Percentiles rank a stretch among this genome's conserved stretches.
These are phyloP conservation scores for Epinephelus coioides DNA, from an alignment of 2,797 vertebrate genomes.

Conservation along the genomic window DNA sequence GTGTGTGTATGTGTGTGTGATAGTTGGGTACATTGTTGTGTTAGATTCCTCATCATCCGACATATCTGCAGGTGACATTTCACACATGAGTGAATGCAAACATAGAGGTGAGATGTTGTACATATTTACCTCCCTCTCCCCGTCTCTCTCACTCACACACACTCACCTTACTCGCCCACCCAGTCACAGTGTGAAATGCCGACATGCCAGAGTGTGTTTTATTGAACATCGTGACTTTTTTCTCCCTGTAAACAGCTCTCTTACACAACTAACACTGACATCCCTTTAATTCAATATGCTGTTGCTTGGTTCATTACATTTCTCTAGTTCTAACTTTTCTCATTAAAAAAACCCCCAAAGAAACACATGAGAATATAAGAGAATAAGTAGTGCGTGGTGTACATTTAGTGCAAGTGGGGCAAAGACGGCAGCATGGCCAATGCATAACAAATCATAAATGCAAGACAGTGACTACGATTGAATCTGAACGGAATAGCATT, in stretches of 20 bases:
- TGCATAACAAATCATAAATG: no score
- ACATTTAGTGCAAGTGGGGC: no score
- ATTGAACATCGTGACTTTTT: background rate
- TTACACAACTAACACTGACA: background rate
- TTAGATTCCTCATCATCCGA: slow-evolving; percentile 31
- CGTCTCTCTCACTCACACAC: background rate
- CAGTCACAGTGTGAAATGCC: slow-evolving; percentile 47
- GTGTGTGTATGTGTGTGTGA: background rate
- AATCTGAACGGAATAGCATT: no score
- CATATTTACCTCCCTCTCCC: background rate
- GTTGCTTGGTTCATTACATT: no score
- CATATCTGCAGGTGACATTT: slow-evolving; percentile 57
- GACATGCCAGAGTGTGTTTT: slow-evolving; percentile 19
- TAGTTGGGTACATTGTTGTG: slow-evolving; percentile 6
- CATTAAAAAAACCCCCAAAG: no score
- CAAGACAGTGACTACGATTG: no score
- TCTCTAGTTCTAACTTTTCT: no score
- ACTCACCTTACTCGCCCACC: background rate
- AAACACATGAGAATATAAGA: no score
- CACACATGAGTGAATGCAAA: slow-evolving; percentile 54
- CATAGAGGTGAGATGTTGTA: slow-evolving; percentile 33
- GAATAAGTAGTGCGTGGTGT: no score
- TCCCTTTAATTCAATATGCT: no score
- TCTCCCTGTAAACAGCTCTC: background rate
- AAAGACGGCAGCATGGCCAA: no score